Percentiles rank a stretch among this genome's conserved stretches.
These are phyloP conservation scores for Benthosema pterotum DNA, from an alignment of 2,797 vertebrate species.

Conservation along the genomic window DNA sequence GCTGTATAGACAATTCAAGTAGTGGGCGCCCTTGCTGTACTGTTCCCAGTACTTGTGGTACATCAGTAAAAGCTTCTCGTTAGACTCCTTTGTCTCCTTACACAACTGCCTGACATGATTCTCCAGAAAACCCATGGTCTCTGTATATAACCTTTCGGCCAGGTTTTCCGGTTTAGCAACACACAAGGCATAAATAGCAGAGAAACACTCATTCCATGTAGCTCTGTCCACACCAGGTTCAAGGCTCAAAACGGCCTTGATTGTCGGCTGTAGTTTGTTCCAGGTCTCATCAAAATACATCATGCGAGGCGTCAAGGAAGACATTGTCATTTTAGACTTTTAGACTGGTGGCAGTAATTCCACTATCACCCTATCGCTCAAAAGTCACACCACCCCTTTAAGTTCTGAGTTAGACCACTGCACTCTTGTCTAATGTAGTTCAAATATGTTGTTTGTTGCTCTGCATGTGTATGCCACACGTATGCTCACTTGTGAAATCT, in stretches of 20 bases:
- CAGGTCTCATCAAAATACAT: conserved; percentile 99
- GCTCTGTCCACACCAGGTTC: conserved; percentile 98
- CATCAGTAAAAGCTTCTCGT: conserved; percentile 89
- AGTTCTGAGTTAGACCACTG: no score
- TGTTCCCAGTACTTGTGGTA: conserved; percentile 99
- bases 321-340: conserved; percentile 93
- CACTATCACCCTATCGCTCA: no score
- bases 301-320: conserved; percentile 95
- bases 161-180: conserved; percentile 98
- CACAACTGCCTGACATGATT: conserved; percentile 95
- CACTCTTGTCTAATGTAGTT: no score
- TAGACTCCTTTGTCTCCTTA: conserved; percentile 95
- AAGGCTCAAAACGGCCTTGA: conserved; percentile 98
- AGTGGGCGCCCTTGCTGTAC: conserved; percentile 98
- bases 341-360: conserved; percentile 62
- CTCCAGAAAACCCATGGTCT: conserved; percentile 98
- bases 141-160: conserved; percentile 95
- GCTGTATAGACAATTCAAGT: conserved; percentile 99
- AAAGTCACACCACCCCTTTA: no score
- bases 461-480: no score
- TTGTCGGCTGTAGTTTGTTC: conserved; percentile 98
- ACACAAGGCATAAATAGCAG: conserved; percentile 98
- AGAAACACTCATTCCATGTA: conserved; percentile 98
- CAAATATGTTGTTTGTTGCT: no score
- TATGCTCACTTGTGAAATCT: no score